A percentile compares a stretch with the other conserved stretches of the same genome.
phyloP scores from a whole-genome alignment of 2,113 vertebrate species.

The Sterrhoptilus dennistouni region DNA sequence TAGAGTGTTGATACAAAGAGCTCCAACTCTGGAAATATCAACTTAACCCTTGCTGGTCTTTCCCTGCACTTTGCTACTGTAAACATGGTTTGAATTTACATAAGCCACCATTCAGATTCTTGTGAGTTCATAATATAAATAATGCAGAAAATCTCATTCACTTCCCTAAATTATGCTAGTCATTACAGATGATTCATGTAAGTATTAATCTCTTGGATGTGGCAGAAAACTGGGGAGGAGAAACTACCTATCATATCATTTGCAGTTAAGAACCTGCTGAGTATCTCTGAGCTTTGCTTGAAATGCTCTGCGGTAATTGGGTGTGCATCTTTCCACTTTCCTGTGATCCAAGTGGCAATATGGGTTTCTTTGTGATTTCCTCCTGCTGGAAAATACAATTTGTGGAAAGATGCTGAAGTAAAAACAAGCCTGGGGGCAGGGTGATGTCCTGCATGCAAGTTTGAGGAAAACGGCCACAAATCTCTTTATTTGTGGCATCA shows the following conservation, averaged over 20 bases:
- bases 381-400: constrained; percentile 53
- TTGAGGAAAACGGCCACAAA: not conserved
- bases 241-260: constrained; percentile 75
- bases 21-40: constrained; percentile 62
- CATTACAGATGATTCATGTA: constrained; percentile 80
- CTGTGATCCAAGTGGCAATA: constrained; percentile 69
- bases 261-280: constrained; percentile 77
- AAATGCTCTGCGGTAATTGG: constrained; percentile 69
- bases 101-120: constrained; percentile 73
- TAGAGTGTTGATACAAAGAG: constrained; percentile 59
- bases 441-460: constrained; percentile 34
- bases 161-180: constrained; percentile 76
- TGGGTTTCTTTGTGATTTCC: constrained; percentile 62
- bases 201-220: constrained; percentile 78
- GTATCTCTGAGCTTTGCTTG: constrained; percentile 69
- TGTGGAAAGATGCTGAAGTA: constrained; percentile 55
- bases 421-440: constrained; percentile 28
- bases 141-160: constrained; percentile 79
- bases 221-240: constrained; percentile 75
- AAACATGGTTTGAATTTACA: constrained; percentile 72
- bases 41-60: constrained; percentile 59
- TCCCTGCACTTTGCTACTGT: constrained; percentile 61
- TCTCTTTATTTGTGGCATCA: not conserved
- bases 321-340: constrained; percentile 64
- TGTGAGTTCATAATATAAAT: constrained; percentile 75